These are phyloP conservation scores for Caenorhabditis drosophilae DNA, from an alignment of 2,888 invertebrate species.

Conservation along the genomic window DNA sequence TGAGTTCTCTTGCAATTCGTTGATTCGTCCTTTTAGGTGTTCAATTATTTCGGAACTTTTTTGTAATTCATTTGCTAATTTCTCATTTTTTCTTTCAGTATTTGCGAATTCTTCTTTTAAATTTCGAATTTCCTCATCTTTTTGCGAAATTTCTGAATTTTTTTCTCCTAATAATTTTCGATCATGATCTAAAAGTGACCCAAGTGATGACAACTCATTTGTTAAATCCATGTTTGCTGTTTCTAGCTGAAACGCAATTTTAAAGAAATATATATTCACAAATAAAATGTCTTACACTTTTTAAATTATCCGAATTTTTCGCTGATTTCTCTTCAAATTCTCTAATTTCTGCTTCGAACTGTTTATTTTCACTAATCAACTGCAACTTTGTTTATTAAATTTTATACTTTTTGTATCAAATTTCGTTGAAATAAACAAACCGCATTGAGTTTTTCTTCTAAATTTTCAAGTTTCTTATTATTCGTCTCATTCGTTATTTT, in stretches of 20 bases:
- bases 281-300: conserved; percentile 22
- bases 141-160: conserved; percentile 29
- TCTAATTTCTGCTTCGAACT: conserved; percentile 32
- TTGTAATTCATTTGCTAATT: conserved; percentile 17
- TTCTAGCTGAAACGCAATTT: conserved; percentile 32
- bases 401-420: conserved; percentile 1
- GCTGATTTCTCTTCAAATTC: conserved; percentile 38
- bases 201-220: conserved; percentile 44
- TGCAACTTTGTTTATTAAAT: background rate
- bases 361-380: conserved; percentile 23
- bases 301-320: conserved; percentile 31
- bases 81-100: conserved; percentile 13
- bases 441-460: conserved; percentile 43
- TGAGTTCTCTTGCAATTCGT: conserved; percentile 42
- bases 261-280: background rate
- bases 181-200: conserved; percentile 46
- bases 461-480: conserved; percentile 27
- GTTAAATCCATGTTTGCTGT: conserved; percentile 46
- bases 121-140: conserved; percentile 24
- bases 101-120: conserved; percentile 33
- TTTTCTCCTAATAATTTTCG: conserved; percentile 30
- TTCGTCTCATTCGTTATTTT: conserved; percentile 38
- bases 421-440: conserved; percentile 15
- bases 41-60: conserved; percentile 27
- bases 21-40: conserved; percentile 26